Evolutionary conservation across 2,113 vertebrate species (phyloP).

Genomic region (Apodemus speciosus): DNA sequence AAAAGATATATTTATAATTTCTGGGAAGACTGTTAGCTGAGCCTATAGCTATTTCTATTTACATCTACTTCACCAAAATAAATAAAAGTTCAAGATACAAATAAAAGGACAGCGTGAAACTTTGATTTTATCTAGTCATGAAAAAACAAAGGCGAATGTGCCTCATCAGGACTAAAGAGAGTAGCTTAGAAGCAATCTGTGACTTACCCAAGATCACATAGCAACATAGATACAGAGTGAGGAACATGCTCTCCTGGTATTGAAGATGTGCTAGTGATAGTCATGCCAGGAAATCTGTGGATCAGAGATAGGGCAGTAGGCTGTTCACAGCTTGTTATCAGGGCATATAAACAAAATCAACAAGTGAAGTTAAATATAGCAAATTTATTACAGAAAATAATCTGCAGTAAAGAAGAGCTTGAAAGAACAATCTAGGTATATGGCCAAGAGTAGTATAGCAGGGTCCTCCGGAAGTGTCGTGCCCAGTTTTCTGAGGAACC

Average conservation of each 20-base stretch:
- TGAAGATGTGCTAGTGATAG: background rate
- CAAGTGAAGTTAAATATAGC: background rate
- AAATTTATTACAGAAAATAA: conserved; percentile 1
- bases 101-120: background rate
- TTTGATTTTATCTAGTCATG: background rate
- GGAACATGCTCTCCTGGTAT: background rate
- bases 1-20: background rate
- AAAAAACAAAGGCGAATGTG: background rate
- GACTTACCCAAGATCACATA: background rate
- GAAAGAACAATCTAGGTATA: background rate
- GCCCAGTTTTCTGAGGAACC: no score
- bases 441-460: no score
- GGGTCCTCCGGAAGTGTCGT: no score
- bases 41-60: background rate
- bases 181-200: background rate
- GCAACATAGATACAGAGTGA: background rate
- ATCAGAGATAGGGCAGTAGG: background rate
- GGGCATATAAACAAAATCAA: conserved; percentile 10
- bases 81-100: background rate
- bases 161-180: background rate
- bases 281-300: background rate
- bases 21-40: background rate
- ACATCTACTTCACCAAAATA: background rate
- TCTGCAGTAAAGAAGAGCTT: background rate
- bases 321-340: background rate